phyloP scores from a whole-genome alignment of 2,797 vertebrate species.

The Phoebastria nigripes region DNA sequence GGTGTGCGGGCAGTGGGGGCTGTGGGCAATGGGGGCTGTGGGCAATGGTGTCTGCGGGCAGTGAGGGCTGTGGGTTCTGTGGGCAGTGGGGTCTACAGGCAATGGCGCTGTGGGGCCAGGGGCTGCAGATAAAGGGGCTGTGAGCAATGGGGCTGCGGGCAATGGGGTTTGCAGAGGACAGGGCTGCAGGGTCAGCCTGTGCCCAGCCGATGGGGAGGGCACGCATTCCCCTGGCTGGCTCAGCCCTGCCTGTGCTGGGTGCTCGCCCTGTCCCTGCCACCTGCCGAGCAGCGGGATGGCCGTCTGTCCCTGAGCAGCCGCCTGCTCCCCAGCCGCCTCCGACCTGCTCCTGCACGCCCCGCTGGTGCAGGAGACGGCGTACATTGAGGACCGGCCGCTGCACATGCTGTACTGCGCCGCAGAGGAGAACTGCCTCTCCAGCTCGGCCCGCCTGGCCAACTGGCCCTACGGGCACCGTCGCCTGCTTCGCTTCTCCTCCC shows the following conservation, averaged over 20 bases:
- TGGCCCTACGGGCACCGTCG: constrained; percentile 97
- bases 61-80: no score
- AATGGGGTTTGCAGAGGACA: neutral
- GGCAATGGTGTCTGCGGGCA: neutral
- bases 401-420: constrained; percentile 98
- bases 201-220: accelerated
- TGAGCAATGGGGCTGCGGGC: neutral
- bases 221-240: accelerated
- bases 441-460: constrained; percentile 87
- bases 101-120: neutral
- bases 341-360: constrained; percentile 90
- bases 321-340: constrained; percentile 83
- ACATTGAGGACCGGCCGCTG: constrained; percentile 95
- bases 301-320: neutral
- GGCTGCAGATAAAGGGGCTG: neutral
- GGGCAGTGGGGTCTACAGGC: neutral
- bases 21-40: no score
- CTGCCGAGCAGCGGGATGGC: accelerated
- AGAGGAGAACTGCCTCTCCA: constrained; percentile 93
- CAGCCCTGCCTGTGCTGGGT: accelerated
- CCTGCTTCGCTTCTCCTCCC: constrained; percentile 95
- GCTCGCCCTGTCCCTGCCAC: accelerated
- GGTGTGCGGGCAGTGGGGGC: no score
- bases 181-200: neutral
- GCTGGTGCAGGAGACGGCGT: constrained; percentile 91